phyloP scores from a whole-genome alignment of 2,797 vertebrate species.

The Channa striata region DNA sequence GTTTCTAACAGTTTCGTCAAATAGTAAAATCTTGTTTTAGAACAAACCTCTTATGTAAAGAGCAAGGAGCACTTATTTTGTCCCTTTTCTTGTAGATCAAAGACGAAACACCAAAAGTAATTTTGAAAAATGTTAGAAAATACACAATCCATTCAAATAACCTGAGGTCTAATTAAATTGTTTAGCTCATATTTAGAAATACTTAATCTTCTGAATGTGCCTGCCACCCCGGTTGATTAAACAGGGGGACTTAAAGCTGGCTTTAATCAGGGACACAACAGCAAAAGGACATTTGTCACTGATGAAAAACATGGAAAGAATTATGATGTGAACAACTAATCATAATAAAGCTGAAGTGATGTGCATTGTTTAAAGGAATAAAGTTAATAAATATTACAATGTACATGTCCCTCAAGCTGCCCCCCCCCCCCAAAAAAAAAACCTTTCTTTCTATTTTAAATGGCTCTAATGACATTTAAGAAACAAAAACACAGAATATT shows the following conservation, averaged over 20 bases:
- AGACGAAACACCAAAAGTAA: conserved; percentile 23
- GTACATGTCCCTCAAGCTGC: too few species aligned
- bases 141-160: conserved; percentile 39
- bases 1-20: conserved; percentile 2
- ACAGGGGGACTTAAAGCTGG: conserved; percentile 5
- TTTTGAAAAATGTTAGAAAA: conserved; percentile 29
- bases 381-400: too few species aligned
- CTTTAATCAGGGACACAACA: conserved; percentile 34
- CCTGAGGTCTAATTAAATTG: conserved; percentile 47
- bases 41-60: neutral
- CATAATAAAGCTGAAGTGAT: neutral
- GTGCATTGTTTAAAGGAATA: neutral
- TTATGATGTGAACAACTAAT: neutral
- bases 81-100: conserved; percentile 25
- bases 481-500: too few species aligned
- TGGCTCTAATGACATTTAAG: too few species aligned
- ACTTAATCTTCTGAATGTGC: conserved; percentile 31
- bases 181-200: conserved; percentile 34
- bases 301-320: conserved; percentile 5
- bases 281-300: conserved; percentile 1
- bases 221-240: conserved; percentile 29
- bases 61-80: neutral
- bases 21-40: conserved; percentile 2
- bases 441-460: too few species aligned
- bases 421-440: too few species aligned